Evolutionary conservation across 92 coral and sea anemone genomes (phyloP).

Genomic region (Palythoa caribaeorum): DNA sequence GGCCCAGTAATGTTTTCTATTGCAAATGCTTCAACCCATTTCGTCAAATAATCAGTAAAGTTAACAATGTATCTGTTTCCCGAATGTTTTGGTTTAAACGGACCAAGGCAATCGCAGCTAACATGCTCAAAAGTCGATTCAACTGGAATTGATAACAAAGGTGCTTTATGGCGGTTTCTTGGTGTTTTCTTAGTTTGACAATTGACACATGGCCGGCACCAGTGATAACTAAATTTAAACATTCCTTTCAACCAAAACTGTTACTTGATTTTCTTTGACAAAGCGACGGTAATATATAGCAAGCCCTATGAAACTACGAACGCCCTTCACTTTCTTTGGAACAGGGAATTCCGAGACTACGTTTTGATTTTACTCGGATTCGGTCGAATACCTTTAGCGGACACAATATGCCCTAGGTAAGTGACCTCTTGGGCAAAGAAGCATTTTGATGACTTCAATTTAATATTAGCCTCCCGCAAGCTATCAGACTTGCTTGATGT

Average conservation of each 20-base stretch:
- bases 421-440: no score
- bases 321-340: background rate
- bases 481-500: no score
- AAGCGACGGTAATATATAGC: constrained; percentile 8
- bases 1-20: constrained; percentile 58
- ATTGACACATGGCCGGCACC: background rate
- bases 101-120: background rate
- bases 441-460: no score
- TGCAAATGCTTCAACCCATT: constrained; percentile 81
- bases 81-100: constrained; percentile 57
- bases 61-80: constrained; percentile 71
- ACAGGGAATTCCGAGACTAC: background rate
- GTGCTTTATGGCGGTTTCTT: background rate
- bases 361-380: background rate
- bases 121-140: background rate
- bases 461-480: no score
- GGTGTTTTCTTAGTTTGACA: background rate
- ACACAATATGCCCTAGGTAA: no score
- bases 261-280: background rate
- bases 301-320: background rate
- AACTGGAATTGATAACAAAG: background rate
- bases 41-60: constrained; percentile 68
- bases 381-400: background rate
- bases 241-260: background rate
- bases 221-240: background rate